Conservation (phyloP, 2,797 vertebrate genomes). For the Galagoides demidoff region DNA sequence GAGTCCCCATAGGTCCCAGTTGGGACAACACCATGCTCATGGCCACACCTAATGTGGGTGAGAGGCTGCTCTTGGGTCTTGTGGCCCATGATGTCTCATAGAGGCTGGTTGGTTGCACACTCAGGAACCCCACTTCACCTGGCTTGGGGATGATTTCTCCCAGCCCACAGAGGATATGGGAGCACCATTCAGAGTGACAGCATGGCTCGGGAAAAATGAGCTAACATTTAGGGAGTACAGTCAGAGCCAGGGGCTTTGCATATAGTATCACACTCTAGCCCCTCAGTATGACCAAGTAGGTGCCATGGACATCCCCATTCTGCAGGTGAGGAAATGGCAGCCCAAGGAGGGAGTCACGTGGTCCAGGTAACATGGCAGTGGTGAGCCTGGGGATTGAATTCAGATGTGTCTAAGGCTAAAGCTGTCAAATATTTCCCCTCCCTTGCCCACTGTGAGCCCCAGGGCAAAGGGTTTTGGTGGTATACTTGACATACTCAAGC, state of each 20-base stretch:
- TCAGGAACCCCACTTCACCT: neutral
- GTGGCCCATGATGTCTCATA: neutral
- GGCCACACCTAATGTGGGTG: neutral
- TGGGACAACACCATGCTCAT: rapidly evolving
- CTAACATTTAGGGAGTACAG: neutral
- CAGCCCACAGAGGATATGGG: rapidly evolving
- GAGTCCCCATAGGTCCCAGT: neutral
- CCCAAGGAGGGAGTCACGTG: neutral
- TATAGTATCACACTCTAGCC: neutral
- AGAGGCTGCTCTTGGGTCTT: neutral
- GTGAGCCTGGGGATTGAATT: neutral
- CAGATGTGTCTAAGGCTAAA: neutral
- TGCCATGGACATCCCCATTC: rapidly evolving
- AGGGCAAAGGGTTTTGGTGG: neutral
- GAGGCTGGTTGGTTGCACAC: neutral
- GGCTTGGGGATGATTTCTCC: neutral
- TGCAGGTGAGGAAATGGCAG: neutral
- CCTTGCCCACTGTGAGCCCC: neutral
- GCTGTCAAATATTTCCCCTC: rapidly evolving
- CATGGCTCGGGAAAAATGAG: neutral
- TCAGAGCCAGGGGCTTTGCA: neutral
- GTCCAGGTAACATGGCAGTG: neutral
- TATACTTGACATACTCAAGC: neutral
- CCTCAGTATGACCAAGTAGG: neutral
- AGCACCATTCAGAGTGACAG: neutral